Conservation (phyloP, 2,888 invertebrate genomes). For the Hybos culiciformis region DNA sequence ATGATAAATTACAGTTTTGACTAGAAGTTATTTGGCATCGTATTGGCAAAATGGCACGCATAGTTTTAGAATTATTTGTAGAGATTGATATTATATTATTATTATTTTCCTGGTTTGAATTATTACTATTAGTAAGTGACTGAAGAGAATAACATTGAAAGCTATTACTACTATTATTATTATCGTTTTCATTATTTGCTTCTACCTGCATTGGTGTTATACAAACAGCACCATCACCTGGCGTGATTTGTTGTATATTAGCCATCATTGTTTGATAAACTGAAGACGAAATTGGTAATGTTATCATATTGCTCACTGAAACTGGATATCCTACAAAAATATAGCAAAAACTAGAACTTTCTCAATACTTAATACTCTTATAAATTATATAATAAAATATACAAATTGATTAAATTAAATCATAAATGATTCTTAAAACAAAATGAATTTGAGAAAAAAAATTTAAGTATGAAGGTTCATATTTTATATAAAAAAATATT, state of each 20-base stretch:
- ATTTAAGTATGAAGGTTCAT: no score
- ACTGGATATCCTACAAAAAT: conserved; percentile 44
- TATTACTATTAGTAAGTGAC: conserved; percentile 9
- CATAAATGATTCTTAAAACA: no score
- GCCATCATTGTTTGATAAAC: conserved; percentile 96
- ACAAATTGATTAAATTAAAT: no score
- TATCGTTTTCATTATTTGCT: conserved; percentile 22
- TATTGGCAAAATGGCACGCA: conserved; percentile 15
- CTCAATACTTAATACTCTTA: no score
- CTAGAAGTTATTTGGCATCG: conserved; percentile 27
- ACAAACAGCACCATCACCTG: conserved; percentile 67
- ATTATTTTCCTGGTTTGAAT: conserved; percentile 5
- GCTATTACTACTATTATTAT: conserved; percentile 15
- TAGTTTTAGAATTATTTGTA: conserved; percentile 16
- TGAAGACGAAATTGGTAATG: conserved; percentile 85
- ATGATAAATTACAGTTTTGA: no score
- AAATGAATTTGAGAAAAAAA: background rate
- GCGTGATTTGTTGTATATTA: conserved; percentile 65
- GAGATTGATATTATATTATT: no score
- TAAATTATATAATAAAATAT: no score
- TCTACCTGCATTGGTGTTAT: conserved; percentile 74
- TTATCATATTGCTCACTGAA: conserved; percentile 85
- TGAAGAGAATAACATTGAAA: conserved; percentile 10
- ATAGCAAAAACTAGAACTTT: no score
- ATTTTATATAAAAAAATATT: no score